A percentile compares a stretch with the other conserved stretches of the same genome.
phyloP scores from a whole-genome alignment of 2,797 vertebrate genomes.

The Poecilia wingei region DNA sequence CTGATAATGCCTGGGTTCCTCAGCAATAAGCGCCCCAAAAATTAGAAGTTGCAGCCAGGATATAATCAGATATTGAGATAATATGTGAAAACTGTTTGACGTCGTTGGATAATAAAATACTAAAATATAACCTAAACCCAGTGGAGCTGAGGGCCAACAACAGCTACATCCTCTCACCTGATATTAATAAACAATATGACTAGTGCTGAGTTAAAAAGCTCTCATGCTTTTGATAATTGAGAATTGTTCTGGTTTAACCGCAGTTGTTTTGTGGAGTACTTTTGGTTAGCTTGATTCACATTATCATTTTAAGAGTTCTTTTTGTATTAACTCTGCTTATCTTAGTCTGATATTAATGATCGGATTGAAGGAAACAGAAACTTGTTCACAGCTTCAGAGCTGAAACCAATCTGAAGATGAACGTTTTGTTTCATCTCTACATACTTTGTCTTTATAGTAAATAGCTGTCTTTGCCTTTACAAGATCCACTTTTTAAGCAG shows the following conservation, averaged over 20 bases:
- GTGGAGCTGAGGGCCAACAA: conserved; percentile 4
- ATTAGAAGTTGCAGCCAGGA: neutral
- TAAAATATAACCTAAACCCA: conserved; percentile 21
- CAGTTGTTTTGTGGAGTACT: no score
- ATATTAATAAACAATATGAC: neutral
- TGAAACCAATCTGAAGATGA: neutral
- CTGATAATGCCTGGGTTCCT: conserved; percentile 43
- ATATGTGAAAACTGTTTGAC: conserved; percentile 18
- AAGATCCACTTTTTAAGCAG: neutral
- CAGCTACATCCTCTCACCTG: neutral
- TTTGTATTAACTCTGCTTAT: no score
- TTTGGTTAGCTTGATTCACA: no score
- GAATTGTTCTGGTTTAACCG: no score
- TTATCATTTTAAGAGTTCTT: no score
- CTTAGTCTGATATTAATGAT: neutral
- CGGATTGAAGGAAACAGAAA: neutral
- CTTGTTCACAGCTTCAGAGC: neutral
- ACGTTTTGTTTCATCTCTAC: neutral
- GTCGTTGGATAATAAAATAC: conserved; percentile 36
- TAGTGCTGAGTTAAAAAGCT: neutral
- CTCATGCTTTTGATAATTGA: no score
- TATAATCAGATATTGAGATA: conserved; percentile 46
- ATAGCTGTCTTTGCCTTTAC: neutral
- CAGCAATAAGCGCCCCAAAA: conserved; percentile 4
- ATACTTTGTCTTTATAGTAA: neutral